Conservation (phyloP, 53 echinoderm and acorn worm genomes). For the Echinometra lucunter region DNA sequence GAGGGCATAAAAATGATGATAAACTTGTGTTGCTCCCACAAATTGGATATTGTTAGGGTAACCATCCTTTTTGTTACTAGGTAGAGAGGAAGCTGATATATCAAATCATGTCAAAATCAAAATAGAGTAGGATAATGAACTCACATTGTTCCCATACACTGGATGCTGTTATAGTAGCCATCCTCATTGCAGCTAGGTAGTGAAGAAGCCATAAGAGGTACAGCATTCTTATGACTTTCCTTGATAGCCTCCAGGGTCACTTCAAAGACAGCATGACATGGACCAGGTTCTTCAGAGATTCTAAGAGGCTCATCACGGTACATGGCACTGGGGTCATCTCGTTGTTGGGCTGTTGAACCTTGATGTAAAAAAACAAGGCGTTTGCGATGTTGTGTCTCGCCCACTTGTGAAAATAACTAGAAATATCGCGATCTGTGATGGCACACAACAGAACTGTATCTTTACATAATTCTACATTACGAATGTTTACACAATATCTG, state of each 20-base stretch:
- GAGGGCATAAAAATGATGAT: too few species aligned
- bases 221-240: conserved; percentile 52
- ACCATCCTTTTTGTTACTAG: conserved; percentile 41
- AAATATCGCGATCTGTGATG: too few species aligned
- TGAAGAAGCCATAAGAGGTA: conserved; percentile 52
- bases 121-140: neutral
- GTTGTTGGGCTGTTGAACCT: neutral
- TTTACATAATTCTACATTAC: too few species aligned
- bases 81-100: conserved; percentile 1
- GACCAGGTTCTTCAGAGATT: neutral
- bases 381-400: too few species aligned
- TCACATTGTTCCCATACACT: conserved; percentile 64
- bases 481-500: too few species aligned
- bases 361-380: neutral
- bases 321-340: conserved; percentile 52
- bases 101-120: neutral
- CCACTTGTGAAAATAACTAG: too few species aligned
- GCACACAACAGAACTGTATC: too few species aligned
- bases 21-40: conserved; percentile 47
- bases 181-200: conserved; percentile 54
- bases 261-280: conserved; percentile 42
- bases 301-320: conserved; percentile 46
- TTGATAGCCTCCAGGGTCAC: conserved; percentile 57
- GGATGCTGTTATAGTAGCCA: conserved; percentile 55
- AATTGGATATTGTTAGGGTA: conserved; percentile 41